Base-by-base conservation (phyloP, 2,797 vertebrate species). In the Tragelaphus oryx region DNA sequence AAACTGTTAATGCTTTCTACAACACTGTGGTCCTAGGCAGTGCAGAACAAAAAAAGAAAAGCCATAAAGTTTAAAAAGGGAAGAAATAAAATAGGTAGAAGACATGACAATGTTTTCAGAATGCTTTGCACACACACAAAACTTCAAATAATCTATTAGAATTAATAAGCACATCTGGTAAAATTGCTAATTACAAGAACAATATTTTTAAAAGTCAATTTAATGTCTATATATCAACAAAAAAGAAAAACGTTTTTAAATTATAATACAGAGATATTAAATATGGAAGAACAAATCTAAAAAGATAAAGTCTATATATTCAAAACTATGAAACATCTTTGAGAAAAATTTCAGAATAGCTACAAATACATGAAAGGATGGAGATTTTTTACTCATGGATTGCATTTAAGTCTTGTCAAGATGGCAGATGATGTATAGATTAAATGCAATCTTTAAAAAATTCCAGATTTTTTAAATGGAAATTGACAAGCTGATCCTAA, bases 181-280 rank as follows among this genome's bases (percentile, higher is more conserved):
- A 92, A 52, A 65, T 2, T 78, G 52, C 30, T 46, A 80, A 62
- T 55, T 68, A 79, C 10, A 83, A 92, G 26, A 28, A 4, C 9
- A 86, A 14, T n/a, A 75, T 81, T 87, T 81, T 82, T 28, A 71
- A 89, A 86, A 18, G 33, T 68, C 55, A 78, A 50, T 46, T 91
- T 60, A 89, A 85, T 75, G 16, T 62, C 24, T 60, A 46, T 65
- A n/a, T 71, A 71, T 28, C 9, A 89, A 28, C 14, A 75, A 94
- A 80, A 68, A 26, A 50, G 37, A 33, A 16, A 75, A 30, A 79
- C 37, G 28, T n/a, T 59, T 89, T 71, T 33, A 79, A 62, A 44
- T 81, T 94, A 50, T 80, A 95, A 91, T 22, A 75, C 46, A 90
- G 89, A 88, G 88, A 71, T 65, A 94, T 74, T 18, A 95, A 93